Evolutionary conservation across 2,113 vertebrate species (phyloP).

Genomic region (Aramus guarauna): DNA sequence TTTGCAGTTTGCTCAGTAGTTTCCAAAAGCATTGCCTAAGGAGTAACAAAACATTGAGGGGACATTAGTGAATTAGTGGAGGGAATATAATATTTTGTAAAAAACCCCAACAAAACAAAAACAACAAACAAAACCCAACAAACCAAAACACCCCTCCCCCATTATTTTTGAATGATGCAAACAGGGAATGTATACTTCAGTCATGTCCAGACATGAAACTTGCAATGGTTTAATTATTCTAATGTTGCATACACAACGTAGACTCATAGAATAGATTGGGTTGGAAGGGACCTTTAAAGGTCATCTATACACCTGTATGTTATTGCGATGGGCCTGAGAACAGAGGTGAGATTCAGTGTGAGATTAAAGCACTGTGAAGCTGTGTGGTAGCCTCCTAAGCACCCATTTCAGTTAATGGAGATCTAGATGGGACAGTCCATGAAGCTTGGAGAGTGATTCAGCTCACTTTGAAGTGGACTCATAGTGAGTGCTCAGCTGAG

Average conservation of each 20-base stretch:
- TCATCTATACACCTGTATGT: not conserved
- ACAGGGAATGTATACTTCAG: not conserved
- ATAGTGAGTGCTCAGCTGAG: not conserved
- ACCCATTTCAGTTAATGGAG: not conserved
- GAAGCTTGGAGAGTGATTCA: not conserved
- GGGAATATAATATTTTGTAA: not conserved
- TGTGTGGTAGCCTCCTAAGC: not conserved
- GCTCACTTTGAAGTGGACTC: not conserved
- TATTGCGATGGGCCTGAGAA: not conserved
- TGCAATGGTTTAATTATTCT: not conserved
- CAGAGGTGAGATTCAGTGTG: not conserved
- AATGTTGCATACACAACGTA: not conserved
- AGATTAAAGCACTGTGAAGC: not conserved
- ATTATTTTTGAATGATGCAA: not conserved
- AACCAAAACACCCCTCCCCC: not conserved
- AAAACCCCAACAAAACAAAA: not conserved
- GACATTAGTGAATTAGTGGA: not conserved
- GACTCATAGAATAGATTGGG: too few species aligned
- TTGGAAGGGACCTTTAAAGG: too few species aligned
- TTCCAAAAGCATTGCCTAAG: not conserved
- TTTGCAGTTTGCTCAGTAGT: not conserved
- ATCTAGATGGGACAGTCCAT: not conserved
- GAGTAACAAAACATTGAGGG: not conserved
- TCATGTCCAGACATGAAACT: not conserved
- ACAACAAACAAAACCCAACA: too few species aligned